Evolutionary conservation across 2,797 vertebrate species (phyloP).

Genomic region (Amblyopsis hoosieri): DNA sequence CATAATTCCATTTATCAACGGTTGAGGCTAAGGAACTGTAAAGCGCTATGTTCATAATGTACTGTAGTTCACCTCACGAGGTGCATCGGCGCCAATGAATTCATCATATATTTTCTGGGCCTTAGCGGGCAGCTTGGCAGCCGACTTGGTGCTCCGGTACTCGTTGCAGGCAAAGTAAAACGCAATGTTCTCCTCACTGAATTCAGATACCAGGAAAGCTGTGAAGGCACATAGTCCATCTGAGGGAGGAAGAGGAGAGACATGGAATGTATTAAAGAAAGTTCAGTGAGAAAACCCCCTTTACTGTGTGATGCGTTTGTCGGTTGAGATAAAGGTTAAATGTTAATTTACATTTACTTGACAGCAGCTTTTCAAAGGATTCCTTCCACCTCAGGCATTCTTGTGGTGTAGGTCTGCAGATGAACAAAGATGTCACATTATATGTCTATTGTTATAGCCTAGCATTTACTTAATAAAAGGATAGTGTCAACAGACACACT

Average conservation of each 20-base stretch:
- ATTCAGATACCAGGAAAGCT: constrained; percentile 92
- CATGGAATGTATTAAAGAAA: constrained; percentile 28
- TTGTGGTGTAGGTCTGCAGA: constrained; percentile 84
- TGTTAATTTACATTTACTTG: constrained; percentile 89
- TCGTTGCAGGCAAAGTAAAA: constrained; percentile 97
- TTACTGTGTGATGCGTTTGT: not conserved
- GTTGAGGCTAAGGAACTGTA: too few species aligned
- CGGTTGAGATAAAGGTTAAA: not conserved
- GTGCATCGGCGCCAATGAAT: constrained; percentile 91
- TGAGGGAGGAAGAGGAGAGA: constrained; percentile 47
- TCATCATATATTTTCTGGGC: constrained; percentile 92
- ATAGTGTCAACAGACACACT: not conserved
- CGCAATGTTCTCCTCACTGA: constrained; percentile 96
- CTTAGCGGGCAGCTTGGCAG: constrained; percentile 82
- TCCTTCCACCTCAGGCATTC: constrained; percentile 90
- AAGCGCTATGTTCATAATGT: too few species aligned
- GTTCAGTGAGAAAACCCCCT: too few species aligned
- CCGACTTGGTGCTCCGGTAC: constrained; percentile 86
- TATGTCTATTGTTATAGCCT: not conserved
- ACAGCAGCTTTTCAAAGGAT: constrained; percentile 90
- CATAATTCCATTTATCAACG: too few species aligned
- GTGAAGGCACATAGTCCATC: constrained; percentile 93
- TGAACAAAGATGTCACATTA: constrained; percentile 3
- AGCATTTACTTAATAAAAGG: not conserved
- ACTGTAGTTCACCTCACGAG: constrained; percentile 85